Base-by-base conservation (phyloP, 2,113 vertebrate genomes). In the Trematomus loennbergii region DNA sequence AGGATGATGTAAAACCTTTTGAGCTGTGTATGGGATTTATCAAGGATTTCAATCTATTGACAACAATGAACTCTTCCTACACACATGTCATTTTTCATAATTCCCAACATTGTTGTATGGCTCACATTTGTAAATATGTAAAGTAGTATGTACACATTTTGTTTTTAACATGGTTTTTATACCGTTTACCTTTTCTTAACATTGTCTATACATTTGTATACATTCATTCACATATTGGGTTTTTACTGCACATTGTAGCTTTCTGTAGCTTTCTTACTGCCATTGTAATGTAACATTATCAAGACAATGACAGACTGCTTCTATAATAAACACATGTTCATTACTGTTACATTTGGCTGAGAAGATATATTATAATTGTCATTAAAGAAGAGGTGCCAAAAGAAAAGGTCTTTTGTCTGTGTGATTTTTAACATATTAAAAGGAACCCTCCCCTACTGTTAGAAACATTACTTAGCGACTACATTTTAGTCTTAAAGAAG, bases 11-110 rank as follows among this genome's bases (percentile, higher is more conserved):
- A 0, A 9, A 4, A 57, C 29, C 1, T 16, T 64, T 62, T 43
- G 45, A 40, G 36, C 36, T 40, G 36, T 40, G 8, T 29, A 4
- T 29, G 29, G 29, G 29, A 29, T 29, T 29, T 4, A 29, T 29
- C 25, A 63, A 11, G 36, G 36, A 40, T 66, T 75, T 52, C 10
- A 54, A 72, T 46, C 46, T 74, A 36, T 71, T 68, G 18, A 36
- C 40, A 66, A 0, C 29, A 57, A 50, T 61, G n/a, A 11, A 1
- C 17, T 49, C 36, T 25, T 67, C 10, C 16, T 22, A 25, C 12
- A 62, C 18, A 11, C 4, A 12, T 33, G 16, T 5, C 4, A 52
- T 33, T 61, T 54, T 36, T 36, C n/a, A 36, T n/a, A 8, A 59
- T 45, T 77, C 29, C 53, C 9, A 2, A 5, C 15, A 3, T 52